phyloP scores from a whole-genome alignment of 2,797 vertebrate species.

The Allobates femoralis region DNA sequence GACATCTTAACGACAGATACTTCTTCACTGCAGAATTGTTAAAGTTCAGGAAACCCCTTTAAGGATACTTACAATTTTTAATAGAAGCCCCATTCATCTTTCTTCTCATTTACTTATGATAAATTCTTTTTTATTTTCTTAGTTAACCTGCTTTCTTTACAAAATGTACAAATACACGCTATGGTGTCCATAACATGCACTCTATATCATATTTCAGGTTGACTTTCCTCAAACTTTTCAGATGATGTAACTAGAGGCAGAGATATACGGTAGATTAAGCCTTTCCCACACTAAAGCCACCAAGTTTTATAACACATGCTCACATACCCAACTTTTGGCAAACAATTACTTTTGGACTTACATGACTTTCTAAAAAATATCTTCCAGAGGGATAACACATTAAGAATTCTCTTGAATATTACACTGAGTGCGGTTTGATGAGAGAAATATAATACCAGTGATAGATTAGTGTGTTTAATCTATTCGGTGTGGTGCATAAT shows the following conservation, averaged over 20 bases:
- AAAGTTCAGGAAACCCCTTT: background rate
- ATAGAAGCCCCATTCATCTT: conserved; percentile 55
- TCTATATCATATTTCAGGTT: conserved; percentile 44
- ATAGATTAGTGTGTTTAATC: conserved; percentile 12
- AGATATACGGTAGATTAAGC: conserved; percentile 38
- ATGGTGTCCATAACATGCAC: conserved; percentile 56
- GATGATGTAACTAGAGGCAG: conserved; percentile 41
- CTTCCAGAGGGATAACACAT: background rate
- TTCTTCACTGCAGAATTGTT: background rate
- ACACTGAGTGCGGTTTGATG: background rate
- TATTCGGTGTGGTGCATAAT: background rate
- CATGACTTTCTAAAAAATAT: conserved; percentile 5
- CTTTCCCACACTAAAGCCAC: conserved; percentile 59
- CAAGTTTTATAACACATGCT: conserved; percentile 47
- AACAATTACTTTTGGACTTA: conserved; percentile 15
- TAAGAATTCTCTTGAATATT: background rate
- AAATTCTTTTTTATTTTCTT: conserved; percentile 37
- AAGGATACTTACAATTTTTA: conserved; percentile 54
- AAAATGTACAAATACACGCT: conserved; percentile 50
- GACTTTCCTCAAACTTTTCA: conserved; percentile 32
- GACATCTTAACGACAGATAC: no score
- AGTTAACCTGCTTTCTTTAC: conserved; percentile 48
- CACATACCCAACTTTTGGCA: conserved; percentile 38
- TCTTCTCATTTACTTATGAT: conserved; percentile 23
- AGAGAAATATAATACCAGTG: background rate